Percentiles rank a stretch among this genome's conserved stretches.
phyloP scores from a whole-genome alignment of 2,797 vertebrate genomes.

The Delichon dasypus region DNA sequence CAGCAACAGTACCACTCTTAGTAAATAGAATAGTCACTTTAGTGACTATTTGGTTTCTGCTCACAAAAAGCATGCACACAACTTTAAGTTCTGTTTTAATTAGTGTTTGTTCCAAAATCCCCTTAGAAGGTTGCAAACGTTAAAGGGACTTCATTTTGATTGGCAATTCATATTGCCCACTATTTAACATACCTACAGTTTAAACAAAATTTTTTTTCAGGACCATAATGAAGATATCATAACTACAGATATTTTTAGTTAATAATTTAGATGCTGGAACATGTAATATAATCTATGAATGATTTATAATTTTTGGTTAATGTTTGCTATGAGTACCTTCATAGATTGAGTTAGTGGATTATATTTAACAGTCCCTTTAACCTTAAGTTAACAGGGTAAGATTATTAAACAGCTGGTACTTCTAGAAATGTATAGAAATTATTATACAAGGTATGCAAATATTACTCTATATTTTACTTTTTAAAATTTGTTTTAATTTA shows the following conservation, averaged over 20 bases:
- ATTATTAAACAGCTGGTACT: slow-evolving; percentile 90
- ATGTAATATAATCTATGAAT: slow-evolving; percentile 85
- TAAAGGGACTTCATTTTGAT: slow-evolving; percentile 99
- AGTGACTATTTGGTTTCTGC: slow-evolving; percentile 76
- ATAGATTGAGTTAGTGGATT: slow-evolving; percentile 92
- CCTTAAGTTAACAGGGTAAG: slow-evolving; percentile 95
- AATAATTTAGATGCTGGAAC: slow-evolving; percentile 91
- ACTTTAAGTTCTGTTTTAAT: slow-evolving; percentile 84
- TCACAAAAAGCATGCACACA: slow-evolving; percentile 95
- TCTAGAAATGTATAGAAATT: slow-evolving; percentile 92
- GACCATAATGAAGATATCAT: slow-evolving; percentile 83
- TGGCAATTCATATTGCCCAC: slow-evolving; percentile 92
- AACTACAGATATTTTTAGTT: slow-evolving; percentile 88
- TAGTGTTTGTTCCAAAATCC: slow-evolving; percentile 84
- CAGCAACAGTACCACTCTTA: slow-evolving; percentile 79
- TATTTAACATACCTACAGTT: slow-evolving; percentile 94
- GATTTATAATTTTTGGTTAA: slow-evolving; percentile 96
- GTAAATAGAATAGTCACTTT: slow-evolving; percentile 77
- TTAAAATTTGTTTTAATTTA: slow-evolving; percentile 93
- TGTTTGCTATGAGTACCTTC: slow-evolving; percentile 87
- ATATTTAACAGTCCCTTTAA: slow-evolving; percentile 99
- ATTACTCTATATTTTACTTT: slow-evolving; percentile 93
- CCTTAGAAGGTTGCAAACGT: slow-evolving; percentile 91
- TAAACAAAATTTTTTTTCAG: slow-evolving; percentile 87
- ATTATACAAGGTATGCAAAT: slow-evolving; percentile 91